phyloP scores from a whole-genome alignment of 2,888 invertebrate species.

The Andrena minutula region DNA sequence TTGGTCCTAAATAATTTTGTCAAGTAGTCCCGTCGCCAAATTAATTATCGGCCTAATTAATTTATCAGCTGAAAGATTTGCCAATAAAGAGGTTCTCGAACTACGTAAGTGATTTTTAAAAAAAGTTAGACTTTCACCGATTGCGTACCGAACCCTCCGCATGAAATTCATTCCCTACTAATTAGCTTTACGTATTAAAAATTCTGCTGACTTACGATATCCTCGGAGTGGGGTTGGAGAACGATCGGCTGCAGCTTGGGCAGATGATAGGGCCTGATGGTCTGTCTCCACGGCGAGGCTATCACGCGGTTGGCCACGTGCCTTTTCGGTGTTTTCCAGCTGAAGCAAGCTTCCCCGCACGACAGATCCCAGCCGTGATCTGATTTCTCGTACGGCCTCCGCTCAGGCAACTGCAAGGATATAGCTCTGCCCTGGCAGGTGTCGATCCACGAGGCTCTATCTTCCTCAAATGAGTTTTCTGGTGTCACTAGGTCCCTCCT shows the following conservation, averaged over 20 bases:
- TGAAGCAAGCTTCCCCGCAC: slow-evolving; percentile 73
- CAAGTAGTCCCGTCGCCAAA: too few species aligned
- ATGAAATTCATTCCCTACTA: too few species aligned
- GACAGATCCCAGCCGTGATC: slow-evolving; percentile 70
- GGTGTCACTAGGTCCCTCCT: not conserved
- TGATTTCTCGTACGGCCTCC: slow-evolving; percentile 42
- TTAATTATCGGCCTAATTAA: too few species aligned
- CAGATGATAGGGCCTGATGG: slow-evolving; percentile 80
- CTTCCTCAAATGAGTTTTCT: not conserved
- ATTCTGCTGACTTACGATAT: slow-evolving; percentile 35
- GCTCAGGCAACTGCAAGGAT: slow-evolving; percentile 19
- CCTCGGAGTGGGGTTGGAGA: slow-evolving; percentile 37
- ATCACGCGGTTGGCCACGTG: slow-evolving; percentile 81
- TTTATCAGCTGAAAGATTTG: too few species aligned
- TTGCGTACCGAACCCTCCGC: too few species aligned
- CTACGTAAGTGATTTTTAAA: too few species aligned
- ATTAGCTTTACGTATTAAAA: too few species aligned
- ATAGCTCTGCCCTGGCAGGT: slow-evolving; percentile 7
- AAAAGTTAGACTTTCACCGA: too few species aligned
- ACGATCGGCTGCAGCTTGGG: slow-evolving; percentile 75
- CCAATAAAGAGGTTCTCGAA: too few species aligned
- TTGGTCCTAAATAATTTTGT: too few species aligned
- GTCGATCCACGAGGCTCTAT: slow-evolving; percentile 4
- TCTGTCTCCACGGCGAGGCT: slow-evolving; percentile 82
- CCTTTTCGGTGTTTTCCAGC: slow-evolving; percentile 74